phyloP scores from a whole-genome alignment of 1,140 invertebrate species.

The Drosophila saltans region DNA sequence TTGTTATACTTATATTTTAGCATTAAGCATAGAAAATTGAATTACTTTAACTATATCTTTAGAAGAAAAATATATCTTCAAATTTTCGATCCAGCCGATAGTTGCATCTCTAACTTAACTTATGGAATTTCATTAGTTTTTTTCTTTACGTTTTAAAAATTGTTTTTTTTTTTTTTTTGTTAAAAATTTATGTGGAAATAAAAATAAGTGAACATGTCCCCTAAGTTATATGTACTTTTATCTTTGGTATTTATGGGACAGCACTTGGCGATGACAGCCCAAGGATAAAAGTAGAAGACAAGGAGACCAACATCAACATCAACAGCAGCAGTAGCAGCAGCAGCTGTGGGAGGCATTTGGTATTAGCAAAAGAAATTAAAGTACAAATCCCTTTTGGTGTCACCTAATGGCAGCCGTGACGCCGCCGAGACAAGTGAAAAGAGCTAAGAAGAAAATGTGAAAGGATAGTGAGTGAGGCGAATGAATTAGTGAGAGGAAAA shows the following conservation, averaged over 20 bases:
- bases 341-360: conserved; percentile 36
- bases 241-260: conserved; percentile 16
- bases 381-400: conserved; percentile 71
- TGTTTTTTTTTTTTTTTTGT: too few species aligned
- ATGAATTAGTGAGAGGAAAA: conserved; percentile 13
- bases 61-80: too few species aligned
- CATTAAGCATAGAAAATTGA: too few species aligned
- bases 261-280: conserved; percentile 32
- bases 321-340: conserved; percentile 22
- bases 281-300: conserved; percentile 13
- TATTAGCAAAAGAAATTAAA: conserved; percentile 72
- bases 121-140: too few species aligned
- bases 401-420: conserved; percentile 47
- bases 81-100: too few species aligned
- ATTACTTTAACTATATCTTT: too few species aligned
- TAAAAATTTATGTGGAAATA: not conserved
- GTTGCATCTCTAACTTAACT: too few species aligned
- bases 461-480: not conserved
- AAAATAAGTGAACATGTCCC: conserved; percentile 19
- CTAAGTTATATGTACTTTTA: conserved; percentile 18
- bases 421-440: conserved; percentile 22
- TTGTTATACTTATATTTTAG: too few species aligned
- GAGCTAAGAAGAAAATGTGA: conserved; percentile 4
- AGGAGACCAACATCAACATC: not conserved
- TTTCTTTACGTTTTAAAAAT: too few species aligned